A percentile compares a stretch with the other conserved stretches of the same genome.
These are phyloP conservation scores for Orthosia gothica DNA, from an alignment of 2,888 invertebrate genomes.

Conservation along the genomic window DNA sequence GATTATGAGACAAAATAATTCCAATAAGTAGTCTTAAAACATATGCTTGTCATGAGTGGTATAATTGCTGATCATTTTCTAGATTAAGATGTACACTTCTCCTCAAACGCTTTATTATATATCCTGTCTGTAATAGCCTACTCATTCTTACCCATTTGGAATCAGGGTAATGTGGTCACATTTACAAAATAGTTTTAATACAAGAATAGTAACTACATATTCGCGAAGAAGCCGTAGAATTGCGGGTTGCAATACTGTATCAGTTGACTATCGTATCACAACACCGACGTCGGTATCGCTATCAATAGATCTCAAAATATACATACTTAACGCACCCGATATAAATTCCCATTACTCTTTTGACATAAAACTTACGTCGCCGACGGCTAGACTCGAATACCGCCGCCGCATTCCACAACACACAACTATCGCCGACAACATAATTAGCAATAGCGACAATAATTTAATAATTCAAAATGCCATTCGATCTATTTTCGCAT, in stretches of 20 bases:
- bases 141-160: neutral
- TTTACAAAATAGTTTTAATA: neutral
- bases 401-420: conserved; percentile 54
- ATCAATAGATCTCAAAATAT: conserved; percentile 64
- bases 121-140: neutral
- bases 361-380: conserved; percentile 53
- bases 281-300: conserved; percentile 58
- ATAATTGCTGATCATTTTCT: neutral
- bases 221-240: conserved; percentile 46
- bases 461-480: conserved; percentile 75
- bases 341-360: conserved; percentile 54
- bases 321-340: conserved; percentile 46
- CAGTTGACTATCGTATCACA: conserved; percentile 61
- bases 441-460: conserved; percentile 71
- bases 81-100: too few relatives aligned
- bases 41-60: neutral
- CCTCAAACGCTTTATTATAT: neutral
- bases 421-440: conserved; percentile 56
- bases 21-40: neutral
- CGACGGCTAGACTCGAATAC: conserved; percentile 40
- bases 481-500: conserved; percentile 80
- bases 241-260: conserved; percentile 44
- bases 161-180: neutral
- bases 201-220: neutral
- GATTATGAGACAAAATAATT: neutral